Conservation (phyloP, 1,140 invertebrate genomes). For the Coenobita brevimanus region DNA sequence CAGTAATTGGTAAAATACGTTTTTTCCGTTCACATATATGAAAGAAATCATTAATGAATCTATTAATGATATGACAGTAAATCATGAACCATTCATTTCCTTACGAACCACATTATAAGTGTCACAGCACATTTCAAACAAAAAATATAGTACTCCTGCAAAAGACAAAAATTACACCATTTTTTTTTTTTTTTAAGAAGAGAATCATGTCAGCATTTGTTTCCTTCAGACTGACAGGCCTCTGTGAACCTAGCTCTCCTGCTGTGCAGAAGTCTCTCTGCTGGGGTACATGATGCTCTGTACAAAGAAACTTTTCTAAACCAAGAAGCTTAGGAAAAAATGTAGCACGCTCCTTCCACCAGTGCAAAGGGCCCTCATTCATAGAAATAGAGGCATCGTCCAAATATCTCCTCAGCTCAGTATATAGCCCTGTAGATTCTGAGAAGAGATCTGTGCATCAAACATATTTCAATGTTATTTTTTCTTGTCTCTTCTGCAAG, state of each 20-base stretch:
- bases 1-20: too few relatives aligned
- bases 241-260: conserved; percentile 14
- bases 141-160: too few relatives aligned
- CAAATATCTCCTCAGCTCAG: not conserved
- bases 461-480: conserved; percentile 8
- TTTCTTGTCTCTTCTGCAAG: not conserved
- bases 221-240: conserved; percentile 6
- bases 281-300: conserved; percentile 29
- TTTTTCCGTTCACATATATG: too few relatives aligned
- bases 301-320: not conserved
- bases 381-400: not conserved
- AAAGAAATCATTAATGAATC: too few relatives aligned
- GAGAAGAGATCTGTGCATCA: conserved; percentile 13
- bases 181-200: conserved; percentile 28
- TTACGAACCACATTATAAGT: too few relatives aligned
- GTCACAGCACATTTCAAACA: too few relatives aligned
- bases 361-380: conserved; percentile 9
- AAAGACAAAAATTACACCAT: too few relatives aligned
- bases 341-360: conserved; percentile 7
- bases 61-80: too few relatives aligned
- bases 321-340: conserved; percentile 16
- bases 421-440: not conserved
- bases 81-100: too few relatives aligned
- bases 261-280: conserved; percentile 23
- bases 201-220: conserved; percentile 37